Base-by-base conservation (phyloP, 2,797 vertebrate species). In the Bradypus variegatus region DNA sequence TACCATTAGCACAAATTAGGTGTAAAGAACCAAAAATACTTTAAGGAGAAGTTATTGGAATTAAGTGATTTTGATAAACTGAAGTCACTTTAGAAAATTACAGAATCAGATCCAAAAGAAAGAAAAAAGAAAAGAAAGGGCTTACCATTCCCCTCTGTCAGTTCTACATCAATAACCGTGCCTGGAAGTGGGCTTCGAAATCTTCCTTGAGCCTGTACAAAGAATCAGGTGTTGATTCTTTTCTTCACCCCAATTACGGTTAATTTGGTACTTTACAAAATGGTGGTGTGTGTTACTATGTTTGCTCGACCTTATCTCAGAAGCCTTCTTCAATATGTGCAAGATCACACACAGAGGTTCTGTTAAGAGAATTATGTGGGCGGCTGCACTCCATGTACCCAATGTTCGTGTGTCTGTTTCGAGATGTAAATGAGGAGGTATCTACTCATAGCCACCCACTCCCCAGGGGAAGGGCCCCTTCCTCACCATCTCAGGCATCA, bases 161-260 rank as follows among this genome's bases (percentile, higher is more conserved):
- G 5, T 2, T 27, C n/a, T 18, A 60, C 4, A 14, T 95, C 92
- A 27, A 82, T 27, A 25, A 92, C 80, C 8, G 80, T 94, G 58
- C 89, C 87, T 60, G 72, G 31, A 58, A 18, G 27, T 31, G 87
- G 87, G 75, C 90, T 95, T 18, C 8, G 1, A 91, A 93, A 3
- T 15, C 0, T 5, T 23, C 19, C 19, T 38, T 13, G 0, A 7
- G 3, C 12, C 14, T 95, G 72, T 2, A 97, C 95, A 38, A 99
- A 99, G 96, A 99, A 98, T 88, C 98, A 98, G 93, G 97, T 96
- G 94, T 94, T 97, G 92, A 99, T 96, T 72, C 98, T 97, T 92
- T 99, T 99, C 97, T 99, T 99, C 94, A 99, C 98, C 94, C 99
- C 98, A n/a, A 99, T 98, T 95, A 99, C 88, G 72, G 88, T 89